Percentiles rank a stretch among this genome's conserved stretches.
Conservation (phyloP, 2,113 vertebrate species). For the Lasiurus borealis region DNA sequence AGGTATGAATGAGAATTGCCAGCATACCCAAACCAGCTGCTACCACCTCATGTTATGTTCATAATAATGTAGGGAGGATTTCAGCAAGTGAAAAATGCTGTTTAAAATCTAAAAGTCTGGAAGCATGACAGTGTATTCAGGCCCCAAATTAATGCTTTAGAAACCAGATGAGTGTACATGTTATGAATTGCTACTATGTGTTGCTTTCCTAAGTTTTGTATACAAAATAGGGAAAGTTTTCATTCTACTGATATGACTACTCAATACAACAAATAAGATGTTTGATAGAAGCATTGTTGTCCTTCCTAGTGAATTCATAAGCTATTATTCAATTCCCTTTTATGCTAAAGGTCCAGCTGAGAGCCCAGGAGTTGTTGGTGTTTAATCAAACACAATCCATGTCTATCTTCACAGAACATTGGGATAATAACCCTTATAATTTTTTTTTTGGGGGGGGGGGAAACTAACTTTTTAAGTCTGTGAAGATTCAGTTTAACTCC, state of each 20-base stretch:
- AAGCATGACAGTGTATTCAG: constrained; percentile 74
- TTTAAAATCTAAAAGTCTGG: constrained; percentile 77
- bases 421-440: constrained; percentile 8
- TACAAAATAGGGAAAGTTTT: constrained; percentile 78
- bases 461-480: constrained; percentile 12
- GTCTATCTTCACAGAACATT: constrained; percentile 45
- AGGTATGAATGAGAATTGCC: not conserved
- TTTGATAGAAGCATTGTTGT: constrained; percentile 71
- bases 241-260: constrained; percentile 76
- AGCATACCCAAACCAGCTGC: constrained; percentile 77
- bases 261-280: constrained; percentile 80
- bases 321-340: constrained; percentile 76
- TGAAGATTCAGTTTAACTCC: constrained; percentile 12
- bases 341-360: constrained; percentile 69
- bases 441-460: constrained; percentile 27
- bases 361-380: constrained; percentile 35
- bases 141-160: constrained; percentile 64
- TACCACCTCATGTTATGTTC: constrained; percentile 49
- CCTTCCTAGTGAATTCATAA: constrained; percentile 78
- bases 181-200: too few relatives aligned
- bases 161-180: constrained; percentile 78
- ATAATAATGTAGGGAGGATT: constrained; percentile 64
- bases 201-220: constrained; percentile 77
- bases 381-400: constrained; percentile 52
- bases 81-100: constrained; percentile 72